Base-by-base conservation (phyloP, 2,888 invertebrate species). In the Agriotes lineatus region DNA sequence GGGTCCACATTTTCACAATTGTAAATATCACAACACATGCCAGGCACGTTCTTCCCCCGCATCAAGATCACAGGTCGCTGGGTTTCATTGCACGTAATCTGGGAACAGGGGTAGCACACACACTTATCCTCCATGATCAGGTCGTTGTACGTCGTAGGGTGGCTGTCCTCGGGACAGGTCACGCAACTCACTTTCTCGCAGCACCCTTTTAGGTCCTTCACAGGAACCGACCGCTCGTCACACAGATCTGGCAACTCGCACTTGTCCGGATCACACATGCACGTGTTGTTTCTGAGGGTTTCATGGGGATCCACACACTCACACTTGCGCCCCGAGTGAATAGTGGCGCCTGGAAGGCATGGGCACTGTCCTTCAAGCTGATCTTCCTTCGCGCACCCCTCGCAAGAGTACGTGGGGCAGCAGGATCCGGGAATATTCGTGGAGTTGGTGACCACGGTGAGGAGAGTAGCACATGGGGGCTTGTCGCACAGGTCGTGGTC, bases 1-100 rank as follows among this genome's bases (percentile, higher is more conserved):
- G 72, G 71, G 18, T 71, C 61, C 6, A 63, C 63, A 16, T 74
- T 67, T 57, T 76, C 71, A 72, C 86, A 86, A 70, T 82, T 78
- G 74, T 83, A 85, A 19, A 84, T 74, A 42, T 85, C 85, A 74
- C 87, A 87, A 74, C 87, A 87, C 42, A 79, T 78, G 1, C 85
- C 85, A 1, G 86, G 85, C 48, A 81, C 77, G 18, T 80, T 81
- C 4, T 79, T 83, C 2, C 85, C 86, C 54, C 79, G 80, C 18
- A 79, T 76, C 9, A 83, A 78, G 4, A 85, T 76, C 1, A 77
- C 74, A 1, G 77, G 75, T 7, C 73, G 78, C 45, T 78, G 77
- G 52, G 79, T 79, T n/a, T 73, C 70, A 4, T 76, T 77, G 62
- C 83, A 83, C 19, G 77, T 75, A 6, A 72, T 77, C 1, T 58